Evolutionary conservation across 1,140 invertebrate species (phyloP).

Genomic region (Gonatopus flavifemur): DNA sequence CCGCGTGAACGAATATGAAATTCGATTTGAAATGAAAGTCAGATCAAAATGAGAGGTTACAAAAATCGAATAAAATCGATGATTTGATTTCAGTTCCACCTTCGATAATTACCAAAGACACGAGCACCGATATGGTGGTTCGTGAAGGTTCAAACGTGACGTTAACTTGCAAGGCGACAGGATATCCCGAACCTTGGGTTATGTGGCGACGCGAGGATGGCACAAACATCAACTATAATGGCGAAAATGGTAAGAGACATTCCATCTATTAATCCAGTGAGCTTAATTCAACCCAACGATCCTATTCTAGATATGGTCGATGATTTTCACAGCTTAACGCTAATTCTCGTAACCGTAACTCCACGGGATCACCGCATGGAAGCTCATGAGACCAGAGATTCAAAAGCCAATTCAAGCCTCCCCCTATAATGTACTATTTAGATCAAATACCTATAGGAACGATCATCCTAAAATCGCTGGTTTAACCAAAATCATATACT

Average conservation of each 20-base stretch:
- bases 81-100: conserved; percentile 70
- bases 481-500: too few species aligned
- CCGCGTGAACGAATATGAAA: too few species aligned
- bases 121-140: conserved; percentile 86
- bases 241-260: conserved; percentile 74
- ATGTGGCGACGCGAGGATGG: conserved; percentile 90
- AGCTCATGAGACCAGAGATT: background rate
- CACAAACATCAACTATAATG: conserved; percentile 82
- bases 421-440: too few species aligned
- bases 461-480: too few species aligned
- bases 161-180: conserved; percentile 82
- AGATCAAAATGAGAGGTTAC: too few species aligned
- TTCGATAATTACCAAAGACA: conserved; percentile 80
- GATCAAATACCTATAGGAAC: too few species aligned
- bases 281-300: too few species aligned
- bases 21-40: too few species aligned
- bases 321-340: background rate
- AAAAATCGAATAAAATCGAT: background rate
- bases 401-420: background rate
- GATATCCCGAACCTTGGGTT: conserved; percentile 86
- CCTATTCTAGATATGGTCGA: too few species aligned
- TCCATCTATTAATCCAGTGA: conserved; percentile 20
- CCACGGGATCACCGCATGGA: too few species aligned
- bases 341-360: background rate
- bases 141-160: conserved; percentile 86